phyloP scores from a whole-genome alignment of 2,113 vertebrate genomes.

The Trematomus loennbergii region DNA sequence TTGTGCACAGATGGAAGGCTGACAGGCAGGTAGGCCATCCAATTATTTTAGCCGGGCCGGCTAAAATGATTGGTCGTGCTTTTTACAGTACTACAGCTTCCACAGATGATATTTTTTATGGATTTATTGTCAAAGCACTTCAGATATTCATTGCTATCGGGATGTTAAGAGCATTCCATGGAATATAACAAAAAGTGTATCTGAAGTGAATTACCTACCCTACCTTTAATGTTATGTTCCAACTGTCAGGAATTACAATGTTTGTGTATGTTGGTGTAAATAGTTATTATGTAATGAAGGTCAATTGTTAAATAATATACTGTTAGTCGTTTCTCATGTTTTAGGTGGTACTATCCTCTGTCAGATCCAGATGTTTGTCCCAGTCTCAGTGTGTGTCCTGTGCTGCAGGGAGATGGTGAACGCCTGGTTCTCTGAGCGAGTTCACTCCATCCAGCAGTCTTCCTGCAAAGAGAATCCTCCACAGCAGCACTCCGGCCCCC shows the following conservation, averaged over 20 bases:
- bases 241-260: not conserved
- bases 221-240: not conserved
- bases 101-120: too few species aligned
- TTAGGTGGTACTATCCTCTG: not conserved
- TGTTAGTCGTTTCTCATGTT: not conserved
- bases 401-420: slow-evolving; percentile 96
- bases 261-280: not conserved
- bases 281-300: not conserved
- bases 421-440: slow-evolving; percentile 96
- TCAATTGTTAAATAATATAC: not conserved
- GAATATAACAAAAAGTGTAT: too few species aligned
- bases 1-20: too few species aligned
- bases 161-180: too few species aligned
- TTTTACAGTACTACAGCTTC: too few species aligned
- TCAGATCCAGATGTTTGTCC: too few species aligned
- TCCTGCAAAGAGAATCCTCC: slow-evolving; percentile 66
- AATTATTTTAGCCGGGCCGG: too few species aligned
- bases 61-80: too few species aligned
- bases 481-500: slow-evolving; percentile 67
- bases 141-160: too few species aligned
- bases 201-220: too few species aligned
- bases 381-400: not conserved
- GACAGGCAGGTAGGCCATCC: too few species aligned
- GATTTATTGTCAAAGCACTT: too few species aligned
- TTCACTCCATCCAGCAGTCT: slow-evolving; percentile 91